These are phyloP conservation scores for Tetanocera ferruginea DNA, from an alignment of 2,888 invertebrate genomes.

Conservation along the genomic window DNA sequence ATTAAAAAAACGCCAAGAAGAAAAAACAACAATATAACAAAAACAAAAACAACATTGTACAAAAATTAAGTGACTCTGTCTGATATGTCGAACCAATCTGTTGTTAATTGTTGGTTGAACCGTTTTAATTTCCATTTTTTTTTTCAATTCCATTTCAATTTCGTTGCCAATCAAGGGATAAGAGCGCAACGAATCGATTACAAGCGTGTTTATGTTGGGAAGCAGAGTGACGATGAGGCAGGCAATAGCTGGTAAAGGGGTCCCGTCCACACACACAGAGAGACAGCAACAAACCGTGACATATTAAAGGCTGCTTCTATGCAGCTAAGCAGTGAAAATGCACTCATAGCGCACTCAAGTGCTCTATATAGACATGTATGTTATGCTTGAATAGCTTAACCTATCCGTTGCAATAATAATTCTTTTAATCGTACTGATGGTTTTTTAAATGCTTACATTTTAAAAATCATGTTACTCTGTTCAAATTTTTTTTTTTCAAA, in stretches of 20 bases:
- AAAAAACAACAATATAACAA: neutral
- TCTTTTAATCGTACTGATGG: too few relatives aligned
- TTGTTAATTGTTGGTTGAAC: neutral
- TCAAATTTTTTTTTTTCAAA: too few relatives aligned
- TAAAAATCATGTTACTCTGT: too few relatives aligned
- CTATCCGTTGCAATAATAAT: too few relatives aligned
- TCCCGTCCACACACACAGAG: neutral
- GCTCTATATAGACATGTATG: too few relatives aligned
- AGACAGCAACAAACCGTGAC: neutral
- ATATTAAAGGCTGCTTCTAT: too few relatives aligned
- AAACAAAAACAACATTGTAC: neutral
- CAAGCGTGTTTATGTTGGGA: neutral
- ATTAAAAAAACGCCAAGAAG: neutral
- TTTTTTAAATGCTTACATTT: too few relatives aligned
- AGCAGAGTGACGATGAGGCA: too few relatives aligned
- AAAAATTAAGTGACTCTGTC: neutral
- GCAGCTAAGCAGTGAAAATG: too few relatives aligned
- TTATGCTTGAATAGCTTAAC: too few relatives aligned
- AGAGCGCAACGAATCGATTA: conserved; percentile 30
- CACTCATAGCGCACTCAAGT: too few relatives aligned
- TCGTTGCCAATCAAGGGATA: conserved; percentile 22
- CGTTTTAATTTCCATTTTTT: neutral
- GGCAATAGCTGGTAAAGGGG: neutral
- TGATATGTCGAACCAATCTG: neutral
- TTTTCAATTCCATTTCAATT: conserved; percentile 17